A percentile compares a stretch with the other conserved stretches of the same genome.
phyloP scores from a whole-genome alignment of 2,113 vertebrate species.

The mouse (Mus musculus) region DNA sequence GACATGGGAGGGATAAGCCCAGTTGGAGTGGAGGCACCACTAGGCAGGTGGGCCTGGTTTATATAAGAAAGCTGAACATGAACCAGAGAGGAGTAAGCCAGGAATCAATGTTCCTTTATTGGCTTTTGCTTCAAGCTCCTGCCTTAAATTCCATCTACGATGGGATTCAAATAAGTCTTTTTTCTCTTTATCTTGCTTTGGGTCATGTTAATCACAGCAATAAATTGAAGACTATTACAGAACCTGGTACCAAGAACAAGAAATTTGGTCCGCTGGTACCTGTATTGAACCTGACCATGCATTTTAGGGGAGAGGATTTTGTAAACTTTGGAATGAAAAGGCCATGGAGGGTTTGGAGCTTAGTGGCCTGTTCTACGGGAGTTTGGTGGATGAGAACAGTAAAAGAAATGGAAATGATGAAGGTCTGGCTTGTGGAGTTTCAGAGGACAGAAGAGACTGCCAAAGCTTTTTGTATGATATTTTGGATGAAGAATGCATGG shows the following conservation, averaged over 20 bases:
- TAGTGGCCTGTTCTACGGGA: background rate
- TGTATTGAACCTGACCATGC: background rate
- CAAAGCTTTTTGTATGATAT: background rate
- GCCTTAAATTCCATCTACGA: too few species aligned
- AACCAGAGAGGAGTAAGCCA: background rate
- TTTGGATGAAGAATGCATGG: background rate
- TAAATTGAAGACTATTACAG: background rate
- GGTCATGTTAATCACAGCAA: background rate
- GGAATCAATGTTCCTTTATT: background rate
- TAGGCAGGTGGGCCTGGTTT: background rate
- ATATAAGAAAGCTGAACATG: background rate
- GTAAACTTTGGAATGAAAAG: background rate
- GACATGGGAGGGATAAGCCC: background rate
- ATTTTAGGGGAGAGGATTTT: background rate
- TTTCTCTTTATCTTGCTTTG: background rate
- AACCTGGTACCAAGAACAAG: background rate
- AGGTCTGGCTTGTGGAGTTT: background rate
- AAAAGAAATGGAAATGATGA: background rate
- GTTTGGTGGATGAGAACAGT: background rate
- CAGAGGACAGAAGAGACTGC: background rate
- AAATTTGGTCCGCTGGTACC: background rate
- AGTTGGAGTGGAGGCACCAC: background rate
- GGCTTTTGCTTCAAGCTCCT: background rate
- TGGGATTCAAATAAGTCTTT: too few species aligned
- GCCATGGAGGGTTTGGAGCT: background rate